Conservation (phyloP, 2,888 invertebrate species). For the Smittia sp. region DNA sequence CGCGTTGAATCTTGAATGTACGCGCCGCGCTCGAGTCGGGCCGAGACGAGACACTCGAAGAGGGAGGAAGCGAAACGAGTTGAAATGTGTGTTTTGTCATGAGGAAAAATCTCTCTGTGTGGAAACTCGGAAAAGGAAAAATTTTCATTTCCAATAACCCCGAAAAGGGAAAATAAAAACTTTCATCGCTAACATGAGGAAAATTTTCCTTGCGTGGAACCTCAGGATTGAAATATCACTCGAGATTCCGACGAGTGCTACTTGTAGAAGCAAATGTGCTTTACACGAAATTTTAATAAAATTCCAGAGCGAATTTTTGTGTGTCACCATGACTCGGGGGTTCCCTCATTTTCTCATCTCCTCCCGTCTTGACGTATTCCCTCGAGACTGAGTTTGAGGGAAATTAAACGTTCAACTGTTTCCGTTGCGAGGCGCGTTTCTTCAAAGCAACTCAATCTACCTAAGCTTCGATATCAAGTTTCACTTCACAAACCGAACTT, state of each 20-base stretch:
- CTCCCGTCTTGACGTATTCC: background rate
- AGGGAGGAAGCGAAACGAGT: background rate
- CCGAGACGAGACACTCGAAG: background rate
- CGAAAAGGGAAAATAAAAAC: constrained; percentile 15
- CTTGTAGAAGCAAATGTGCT: background rate
- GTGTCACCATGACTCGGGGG: constrained; percentile 17
- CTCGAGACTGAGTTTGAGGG: background rate
- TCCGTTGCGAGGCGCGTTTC: background rate
- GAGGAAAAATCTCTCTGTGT: background rate
- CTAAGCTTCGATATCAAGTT: background rate
- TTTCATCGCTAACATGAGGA: background rate
- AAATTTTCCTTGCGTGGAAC: background rate
- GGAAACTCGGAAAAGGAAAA: constrained; percentile 13
- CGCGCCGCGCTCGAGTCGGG: background rate
- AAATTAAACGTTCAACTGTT: background rate
- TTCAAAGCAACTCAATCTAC: background rate
- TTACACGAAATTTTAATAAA: background rate
- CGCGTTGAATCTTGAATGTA: background rate
- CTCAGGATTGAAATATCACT: constrained; percentile 29
- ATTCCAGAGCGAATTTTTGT: background rate
- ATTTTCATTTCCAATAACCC: constrained; percentile 40
- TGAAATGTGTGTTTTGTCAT: background rate
- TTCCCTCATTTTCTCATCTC: background rate
- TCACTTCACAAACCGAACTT: background rate
- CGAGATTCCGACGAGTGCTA: background rate